Evolutionary conservation across 2,888 invertebrate genomes (phyloP).

Genomic region (Xylophagus ater): DNA sequence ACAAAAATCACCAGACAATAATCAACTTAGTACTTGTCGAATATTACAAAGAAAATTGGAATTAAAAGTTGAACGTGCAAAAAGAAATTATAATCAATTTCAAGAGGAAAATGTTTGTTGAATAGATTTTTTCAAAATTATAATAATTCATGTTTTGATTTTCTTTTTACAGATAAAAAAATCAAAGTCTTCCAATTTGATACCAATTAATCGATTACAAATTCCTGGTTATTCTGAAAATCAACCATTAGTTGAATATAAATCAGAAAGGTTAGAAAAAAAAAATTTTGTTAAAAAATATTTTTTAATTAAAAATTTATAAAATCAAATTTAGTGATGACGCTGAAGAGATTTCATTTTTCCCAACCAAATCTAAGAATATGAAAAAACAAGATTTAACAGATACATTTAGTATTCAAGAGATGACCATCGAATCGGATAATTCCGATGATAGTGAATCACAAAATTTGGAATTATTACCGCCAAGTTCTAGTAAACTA

Average conservation of each 20-base stretch:
- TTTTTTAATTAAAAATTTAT: constrained; percentile 14
- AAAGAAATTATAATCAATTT: constrained; percentile 35
- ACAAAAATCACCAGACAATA: constrained; percentile 10
- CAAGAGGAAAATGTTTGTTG: constrained; percentile 25
- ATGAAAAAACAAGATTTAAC: constrained; percentile 27
- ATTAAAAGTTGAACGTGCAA: constrained; percentile 38
- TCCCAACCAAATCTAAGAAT: constrained; percentile 29
- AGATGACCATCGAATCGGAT: constrained; percentile 38
- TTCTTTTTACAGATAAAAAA: constrained; percentile 28
- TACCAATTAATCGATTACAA: constrained; percentile 36
- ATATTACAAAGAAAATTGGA: constrained; percentile 38
- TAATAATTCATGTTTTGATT: neutral
- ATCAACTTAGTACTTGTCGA: constrained; percentile 35
- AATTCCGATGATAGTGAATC: constrained; percentile 37
- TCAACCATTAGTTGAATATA: constrained; percentile 37
- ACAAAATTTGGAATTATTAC: constrained; percentile 36
- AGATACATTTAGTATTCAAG: constrained; percentile 40
- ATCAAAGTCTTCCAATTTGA: constrained; percentile 33
- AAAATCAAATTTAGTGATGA: constrained; percentile 25
- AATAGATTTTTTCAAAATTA: neutral
- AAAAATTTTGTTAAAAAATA: constrained; percentile 2
- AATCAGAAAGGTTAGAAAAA: constrained; percentile 31
- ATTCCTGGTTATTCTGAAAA: constrained; percentile 36
- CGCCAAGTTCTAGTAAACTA: constrained; percentile 28
- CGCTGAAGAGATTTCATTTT: constrained; percentile 37